A percentile compares a stretch with the other conserved stretches of the same genome.
These are phyloP conservation scores for Lycocerus yunnanus DNA, from an alignment of 2,888 invertebrate genomes.

Conservation along the genomic window DNA sequence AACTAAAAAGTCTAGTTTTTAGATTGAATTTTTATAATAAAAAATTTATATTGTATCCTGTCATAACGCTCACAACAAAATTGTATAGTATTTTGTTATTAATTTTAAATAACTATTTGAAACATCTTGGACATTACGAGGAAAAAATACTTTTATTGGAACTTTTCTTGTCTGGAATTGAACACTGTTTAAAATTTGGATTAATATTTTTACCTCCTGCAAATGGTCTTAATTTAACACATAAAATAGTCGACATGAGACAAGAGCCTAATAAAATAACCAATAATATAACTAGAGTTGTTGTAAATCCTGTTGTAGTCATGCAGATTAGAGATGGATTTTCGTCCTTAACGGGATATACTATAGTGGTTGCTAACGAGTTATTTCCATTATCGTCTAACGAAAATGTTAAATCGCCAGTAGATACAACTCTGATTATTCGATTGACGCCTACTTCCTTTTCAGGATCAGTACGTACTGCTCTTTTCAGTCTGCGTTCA, in stretches of 20 bases:
- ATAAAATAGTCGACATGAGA: constrained; percentile 83
- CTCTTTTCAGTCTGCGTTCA: constrained; percentile 71
- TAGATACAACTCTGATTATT: constrained; percentile 88
- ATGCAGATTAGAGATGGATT: constrained; percentile 78
- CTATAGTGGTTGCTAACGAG: constrained; percentile 66
- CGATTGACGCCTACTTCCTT: constrained; percentile 88
- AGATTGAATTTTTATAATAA: neutral
- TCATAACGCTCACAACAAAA: neutral
- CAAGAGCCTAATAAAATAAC: constrained; percentile 84
- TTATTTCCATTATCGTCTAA: constrained; percentile 70
- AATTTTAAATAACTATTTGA: neutral
- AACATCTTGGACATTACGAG: constrained; percentile 58
- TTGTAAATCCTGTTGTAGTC: constrained; percentile 92
- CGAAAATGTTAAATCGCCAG: constrained; percentile 85
- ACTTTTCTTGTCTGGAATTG: constrained; percentile 50
- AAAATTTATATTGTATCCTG: neutral
- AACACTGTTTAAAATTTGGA: constrained; percentile 2
- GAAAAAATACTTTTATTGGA: constrained; percentile 70
- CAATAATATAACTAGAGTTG: constrained; percentile 80
- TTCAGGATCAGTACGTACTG: constrained; percentile 66
- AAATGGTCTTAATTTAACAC: constrained; percentile 78
- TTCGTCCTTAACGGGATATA: constrained; percentile 71
- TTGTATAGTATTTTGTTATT: neutral
- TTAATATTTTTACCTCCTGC: constrained; percentile 41
- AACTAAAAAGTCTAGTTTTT: neutral